Conservation (phyloP, 1,140 invertebrate species). For the Atta colombica region DNA sequence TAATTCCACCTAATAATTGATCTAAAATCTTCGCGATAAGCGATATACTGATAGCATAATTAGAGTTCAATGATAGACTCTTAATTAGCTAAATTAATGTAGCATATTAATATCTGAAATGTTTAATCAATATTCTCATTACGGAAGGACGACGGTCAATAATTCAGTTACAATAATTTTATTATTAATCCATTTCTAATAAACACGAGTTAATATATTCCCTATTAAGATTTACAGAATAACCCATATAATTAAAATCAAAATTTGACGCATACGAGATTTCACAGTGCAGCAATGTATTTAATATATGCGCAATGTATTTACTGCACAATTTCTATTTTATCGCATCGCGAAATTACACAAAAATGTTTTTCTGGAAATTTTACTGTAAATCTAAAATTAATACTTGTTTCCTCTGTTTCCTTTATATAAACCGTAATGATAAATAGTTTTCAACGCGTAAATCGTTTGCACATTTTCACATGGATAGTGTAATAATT, state of each 20-base stretch:
- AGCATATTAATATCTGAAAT: constrained; percentile 58
- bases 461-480: background rate
- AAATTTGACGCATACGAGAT: background rate
- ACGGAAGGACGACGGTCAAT: background rate
- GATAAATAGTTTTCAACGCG: constrained; percentile 6
- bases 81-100: constrained; percentile 57
- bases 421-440: background rate
- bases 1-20: constrained; percentile 40
- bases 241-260: constrained; percentile 42
- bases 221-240: constrained; percentile 18
- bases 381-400: background rate
- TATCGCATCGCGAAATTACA: background rate
- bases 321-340: background rate
- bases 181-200: constrained; percentile 38
- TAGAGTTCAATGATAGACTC: constrained; percentile 39
- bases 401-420: background rate
- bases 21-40: constrained; percentile 44
- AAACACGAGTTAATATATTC: constrained; percentile 30
- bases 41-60: constrained; percentile 35
- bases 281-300: background rate
- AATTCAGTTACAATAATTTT: constrained; percentile 49
- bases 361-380: background rate
- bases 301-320: background rate
- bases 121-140: constrained; percentile 59
- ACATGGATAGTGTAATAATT: background rate